Evolutionary conservation across 2,888 invertebrate genomes (phyloP), one percentile per base, ranked within the genome.

Genomic region (Hypomecis punctinalis): DNA sequence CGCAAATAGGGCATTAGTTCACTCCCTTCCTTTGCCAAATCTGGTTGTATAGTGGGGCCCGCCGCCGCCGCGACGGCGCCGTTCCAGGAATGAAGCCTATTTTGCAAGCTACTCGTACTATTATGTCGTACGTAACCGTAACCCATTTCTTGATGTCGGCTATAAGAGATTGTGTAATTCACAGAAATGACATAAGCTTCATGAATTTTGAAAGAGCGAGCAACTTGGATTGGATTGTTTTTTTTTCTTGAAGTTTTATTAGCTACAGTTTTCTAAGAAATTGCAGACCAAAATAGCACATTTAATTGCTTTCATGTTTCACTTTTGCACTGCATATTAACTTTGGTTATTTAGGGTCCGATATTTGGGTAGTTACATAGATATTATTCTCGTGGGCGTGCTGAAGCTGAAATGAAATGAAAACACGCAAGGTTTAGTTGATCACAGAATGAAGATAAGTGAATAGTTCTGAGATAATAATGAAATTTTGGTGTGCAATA

Each of bases 1-100:
- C 73, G 69, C 76, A 82, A 82, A 81, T 77, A 77, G 79, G 78
- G 75, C 73, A 81, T 71, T 71, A 72, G 76, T 74, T 77, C 76
- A 73, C 75, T 79, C 78, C 63, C 70, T 74, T 69, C 69, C 72
- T 76, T 73, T 81, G 79, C 79, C 82, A 77, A 83, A 81, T 79
- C 77, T 76, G 68, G 45, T 49, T 65, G 75, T 70, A 35, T 53
- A 74, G 77, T 45, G 76, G 68, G 66, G 69, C 67, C 60, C 47
- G 47, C 56, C 39, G 56, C 45, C 72, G 67, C 45, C 67, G 67
- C 67, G 71, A 59, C 69, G 79, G 76, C 81, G 82, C 80, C 80
- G 63, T 66, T 70, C 72, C 67, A 73, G 46, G 48, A 61, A 71
- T 71, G 67, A 77, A 73, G 76, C 79, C 74, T 78, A 80, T 83